These are phyloP conservation scores for Ormia ochracea DNA, from an alignment of 2,888 invertebrate genomes.

Conservation along the genomic window DNA sequence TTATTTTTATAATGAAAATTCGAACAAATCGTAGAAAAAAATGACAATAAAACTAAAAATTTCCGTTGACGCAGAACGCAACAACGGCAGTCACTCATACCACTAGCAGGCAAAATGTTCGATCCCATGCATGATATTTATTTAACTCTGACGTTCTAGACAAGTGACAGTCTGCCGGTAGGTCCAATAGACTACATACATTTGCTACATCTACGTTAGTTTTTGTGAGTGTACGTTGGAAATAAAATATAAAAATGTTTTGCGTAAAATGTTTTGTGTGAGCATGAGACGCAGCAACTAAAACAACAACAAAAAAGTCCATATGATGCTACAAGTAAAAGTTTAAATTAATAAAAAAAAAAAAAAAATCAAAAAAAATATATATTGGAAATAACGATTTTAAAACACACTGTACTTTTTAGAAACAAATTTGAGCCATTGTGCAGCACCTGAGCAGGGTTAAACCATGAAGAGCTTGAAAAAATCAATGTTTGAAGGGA, in stretches of 20 bases:
- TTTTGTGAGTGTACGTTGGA: neutral
- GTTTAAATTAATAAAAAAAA: slow-evolving; percentile 13
- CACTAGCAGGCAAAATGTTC: slow-evolving; percentile 56
- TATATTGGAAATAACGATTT: neutral
- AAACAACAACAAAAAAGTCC: neutral
- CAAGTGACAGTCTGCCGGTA: neutral
- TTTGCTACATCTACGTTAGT: slow-evolving; percentile 38
- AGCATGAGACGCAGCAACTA: slow-evolving; percentile 32
- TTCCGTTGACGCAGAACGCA: slow-evolving; percentile 71
- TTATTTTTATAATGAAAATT: slow-evolving; percentile 31
- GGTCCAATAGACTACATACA: neutral
- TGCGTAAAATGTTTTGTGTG: slow-evolving; percentile 7
- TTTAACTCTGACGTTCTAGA: neutral
- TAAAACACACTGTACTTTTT: neutral
- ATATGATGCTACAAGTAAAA: slow-evolving; percentile 26
- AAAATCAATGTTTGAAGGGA: too few relatives aligned
- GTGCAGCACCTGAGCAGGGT: too few relatives aligned
- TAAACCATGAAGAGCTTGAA: too few relatives aligned
- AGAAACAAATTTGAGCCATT: neutral
- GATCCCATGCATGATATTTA: slow-evolving; percentile 59
- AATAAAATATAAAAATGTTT: slow-evolving; percentile 13
- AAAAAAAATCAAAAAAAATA: neutral
- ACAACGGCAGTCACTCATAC: slow-evolving; percentile 11
- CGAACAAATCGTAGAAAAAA: slow-evolving; percentile 9
- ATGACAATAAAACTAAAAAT: slow-evolving; percentile 55